Base-by-base conservation (phyloP, 1,140 invertebrate genomes). In the Antheraea mylitta region DNA sequence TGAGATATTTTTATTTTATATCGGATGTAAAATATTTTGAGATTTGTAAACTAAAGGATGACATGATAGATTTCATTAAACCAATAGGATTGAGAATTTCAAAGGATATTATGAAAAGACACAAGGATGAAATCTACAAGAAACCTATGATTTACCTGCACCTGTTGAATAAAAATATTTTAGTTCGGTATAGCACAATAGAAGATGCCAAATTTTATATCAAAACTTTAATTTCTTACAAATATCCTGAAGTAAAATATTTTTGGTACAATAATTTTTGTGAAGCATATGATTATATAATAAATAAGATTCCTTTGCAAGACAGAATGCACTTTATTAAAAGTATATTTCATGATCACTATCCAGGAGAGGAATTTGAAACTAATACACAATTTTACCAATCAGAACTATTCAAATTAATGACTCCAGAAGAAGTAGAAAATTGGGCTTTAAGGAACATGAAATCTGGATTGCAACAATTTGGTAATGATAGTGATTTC, bases 361-460 rank as follows among this genome's bases (percentile, higher is more conserved):
- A 83, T 73, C 74, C 74, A 45, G 36, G 64, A 9, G 70, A 81
- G 62, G 16, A 66, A 19, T 90, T 89, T 74, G 85, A 30, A 30
- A 30, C 22, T 30, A 30, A 30, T 30, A 30, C 1, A 30, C 22
- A 30, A 30, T 30, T 30, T 30, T 30, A 30, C 22, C 1, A 30
- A 30, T 30, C 4, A 87, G 79, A 87, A 0, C 83, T 79, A 67
- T 83, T 81, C 66, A 63, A 79, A 18, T 59, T 88, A n/a, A 78
- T 90, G 64, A 78, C 73, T 16, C 4, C 11, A 18, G 75, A 80
- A 36, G 73, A 86, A 58, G 79, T 70, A 65, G 82, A 88, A 68
- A 36, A 63, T 19, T 88, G 85, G 86, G 83, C 86, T 61, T 66
- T 86, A 18, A 58, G 69, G 59, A 78, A 85, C 60, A 71, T 90